Conservation (phyloP, 37 sponge, comb jelly and placozoan species). For the Haliclona indistincta region DNA sequence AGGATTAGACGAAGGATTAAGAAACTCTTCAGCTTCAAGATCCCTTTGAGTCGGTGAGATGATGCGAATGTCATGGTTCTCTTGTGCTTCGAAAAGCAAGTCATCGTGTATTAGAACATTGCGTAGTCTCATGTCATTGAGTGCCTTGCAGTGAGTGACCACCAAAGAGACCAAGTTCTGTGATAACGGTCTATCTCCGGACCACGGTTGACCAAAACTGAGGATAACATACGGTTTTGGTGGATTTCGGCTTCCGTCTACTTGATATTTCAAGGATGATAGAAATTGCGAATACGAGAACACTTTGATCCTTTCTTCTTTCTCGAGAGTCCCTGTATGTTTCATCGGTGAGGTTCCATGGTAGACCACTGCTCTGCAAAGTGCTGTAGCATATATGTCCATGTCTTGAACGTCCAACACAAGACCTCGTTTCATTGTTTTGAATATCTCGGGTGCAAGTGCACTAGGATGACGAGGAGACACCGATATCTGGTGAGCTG, state of each 20-base stretch:
- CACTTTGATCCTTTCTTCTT: conserved; percentile 42
- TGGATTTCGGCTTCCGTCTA: conserved; percentile 25
- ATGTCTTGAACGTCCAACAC: conserved; percentile 37
- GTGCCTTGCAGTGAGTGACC: conserved; percentile 59
- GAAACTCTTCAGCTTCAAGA: conserved; percentile 61
- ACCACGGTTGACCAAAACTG: conserved; percentile 85
- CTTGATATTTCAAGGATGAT: conserved; percentile 35
- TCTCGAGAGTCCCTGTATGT: conserved; percentile 18
- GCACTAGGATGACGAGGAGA: conserved; percentile 55
- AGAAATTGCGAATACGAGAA: conserved; percentile 44
- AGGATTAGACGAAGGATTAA: conserved; percentile 20
- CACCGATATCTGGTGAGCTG: conserved; percentile 47
- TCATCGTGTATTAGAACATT: conserved; percentile 45
- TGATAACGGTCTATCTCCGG: conserved; percentile 62
- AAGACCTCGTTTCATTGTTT: conserved; percentile 41
- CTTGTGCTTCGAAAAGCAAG: conserved; percentile 48
- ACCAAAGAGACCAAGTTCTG: conserved; percentile 65
- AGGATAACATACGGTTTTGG: conserved; percentile 76
- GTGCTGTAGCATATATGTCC: conserved; percentile 46
- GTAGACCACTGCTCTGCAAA: conserved; percentile 45
- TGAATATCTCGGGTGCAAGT: conserved; percentile 38
- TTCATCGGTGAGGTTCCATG: conserved; percentile 47
- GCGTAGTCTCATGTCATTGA: conserved; percentile 35
- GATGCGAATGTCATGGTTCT: conserved; percentile 47
- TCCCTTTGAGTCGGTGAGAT: conserved; percentile 42